Evolutionary conservation across 2,888 invertebrate species (phyloP).

Genomic region (Yponomeuta cagnagella): DNA sequence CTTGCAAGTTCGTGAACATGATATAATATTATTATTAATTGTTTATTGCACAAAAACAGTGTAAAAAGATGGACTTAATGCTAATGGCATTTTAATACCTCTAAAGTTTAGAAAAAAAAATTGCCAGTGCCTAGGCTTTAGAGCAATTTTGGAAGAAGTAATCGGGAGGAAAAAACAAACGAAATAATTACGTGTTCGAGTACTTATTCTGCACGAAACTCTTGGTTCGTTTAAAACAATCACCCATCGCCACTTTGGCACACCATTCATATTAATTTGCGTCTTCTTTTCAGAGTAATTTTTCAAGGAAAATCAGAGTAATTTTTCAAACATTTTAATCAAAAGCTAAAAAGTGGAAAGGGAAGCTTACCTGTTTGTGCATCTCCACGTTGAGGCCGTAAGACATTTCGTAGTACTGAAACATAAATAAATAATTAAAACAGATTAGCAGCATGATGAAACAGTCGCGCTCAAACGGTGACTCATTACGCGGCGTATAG

Average conservation of each 20-base stretch:
- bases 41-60: too few species aligned
- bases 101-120: too few species aligned
- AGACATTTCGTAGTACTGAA: constrained; percentile 98
- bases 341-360: constrained; percentile 20
- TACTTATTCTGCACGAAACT: too few species aligned
- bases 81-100: too few species aligned
- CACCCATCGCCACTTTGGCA: constrained; percentile 33
- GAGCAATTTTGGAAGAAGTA: too few species aligned
- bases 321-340: constrained; percentile 30
- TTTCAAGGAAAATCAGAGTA: constrained; percentile 27
- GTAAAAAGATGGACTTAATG: too few species aligned
- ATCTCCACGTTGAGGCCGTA: constrained; percentile 98
- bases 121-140: too few species aligned
- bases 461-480: constrained; percentile 40
- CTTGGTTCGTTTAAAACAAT: too few species aligned
- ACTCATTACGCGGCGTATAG: constrained; percentile 28
- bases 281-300: constrained; percentile 10
- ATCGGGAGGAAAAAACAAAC: too few species aligned
- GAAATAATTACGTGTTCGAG: too few species aligned
- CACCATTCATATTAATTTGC: constrained; percentile 18
- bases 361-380: constrained; percentile 92
- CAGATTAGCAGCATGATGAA: constrained; percentile 28
- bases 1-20: too few species aligned
- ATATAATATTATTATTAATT: too few species aligned
- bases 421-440: constrained; percentile 68